Percentiles rank a stretch among this genome's conserved stretches.
Evolutionary conservation across 2,888 invertebrate species (phyloP).

Genomic region (Orthosia cruda): DNA sequence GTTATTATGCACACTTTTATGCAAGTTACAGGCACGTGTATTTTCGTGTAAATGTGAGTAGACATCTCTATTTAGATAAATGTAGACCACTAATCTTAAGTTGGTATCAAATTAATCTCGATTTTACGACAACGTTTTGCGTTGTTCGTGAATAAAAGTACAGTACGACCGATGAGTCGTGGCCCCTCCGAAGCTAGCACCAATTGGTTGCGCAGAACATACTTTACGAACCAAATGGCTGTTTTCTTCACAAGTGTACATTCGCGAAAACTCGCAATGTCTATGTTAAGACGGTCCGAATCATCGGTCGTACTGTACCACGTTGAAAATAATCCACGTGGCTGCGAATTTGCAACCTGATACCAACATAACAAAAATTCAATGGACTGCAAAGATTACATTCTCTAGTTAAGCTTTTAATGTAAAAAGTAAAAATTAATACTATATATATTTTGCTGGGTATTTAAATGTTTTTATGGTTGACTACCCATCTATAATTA

Average conservation of each 20-base stretch:
- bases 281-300: too few relatives aligned
- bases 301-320: too few relatives aligned
- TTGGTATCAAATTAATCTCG: slow-evolving; percentile 6
- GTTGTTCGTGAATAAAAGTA: not conserved
- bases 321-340: not conserved
- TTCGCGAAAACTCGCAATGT: too few relatives aligned
- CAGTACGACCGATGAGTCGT: too few relatives aligned
- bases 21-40: too few relatives aligned
- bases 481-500: slow-evolving; percentile 20
- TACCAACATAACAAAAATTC: slow-evolving; percentile 27
- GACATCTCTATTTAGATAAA: slow-evolving; percentile 26
- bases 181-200: too few relatives aligned
- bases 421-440: slow-evolving; percentile 30
- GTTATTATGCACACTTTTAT: too few relatives aligned
- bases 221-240: too few relatives aligned
- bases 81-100: slow-evolving; percentile 10
- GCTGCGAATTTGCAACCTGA: not conserved
- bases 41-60: slow-evolving; percentile 9
- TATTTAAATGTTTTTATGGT: slow-evolving; percentile 36
- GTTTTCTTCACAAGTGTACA: too few relatives aligned
- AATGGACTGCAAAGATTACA: slow-evolving; percentile 49
- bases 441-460: slow-evolving; percentile 44
- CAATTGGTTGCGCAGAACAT: too few relatives aligned
- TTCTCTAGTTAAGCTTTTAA: slow-evolving; percentile 48
- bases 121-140: not conserved